Evolutionary conservation across 2,888 invertebrate genomes (phyloP), one percentile per base, ranked within the genome.

Genomic region (Leucania comma): DNA sequence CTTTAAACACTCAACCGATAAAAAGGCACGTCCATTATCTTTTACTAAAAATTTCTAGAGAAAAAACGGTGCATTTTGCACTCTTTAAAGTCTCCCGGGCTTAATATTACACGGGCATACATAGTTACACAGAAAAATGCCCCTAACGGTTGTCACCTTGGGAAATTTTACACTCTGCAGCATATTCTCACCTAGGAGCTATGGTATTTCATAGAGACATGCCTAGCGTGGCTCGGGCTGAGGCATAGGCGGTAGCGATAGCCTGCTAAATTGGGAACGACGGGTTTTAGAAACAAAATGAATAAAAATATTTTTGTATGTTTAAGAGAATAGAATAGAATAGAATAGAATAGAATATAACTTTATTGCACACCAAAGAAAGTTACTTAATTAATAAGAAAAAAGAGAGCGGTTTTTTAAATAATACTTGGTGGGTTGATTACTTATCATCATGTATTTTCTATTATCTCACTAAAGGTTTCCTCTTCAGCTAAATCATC

Each of bases 181-280:
- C 91, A 92, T 92, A 91, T 90, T 92, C 89, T 90, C 92, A 91
- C 92, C 92, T 91, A 88, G 86, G 85, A 81, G 88, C 86, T 72
- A 85, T 87, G 92, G 92, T 90, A 92, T 92, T 92, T 92, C 91
- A 92, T 92, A 92, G 91, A 90, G 91, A 86, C 88, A 91, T 90
- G 87, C 90, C 90, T 86, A 80, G 80, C 67, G 77, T 35, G 61
- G 38, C 10, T 12, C 5, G 72, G 76, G 54, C 24, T 9, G 61
- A 68, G 60, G 46, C 5, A 59, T 22, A 10, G 32, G 62, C 29
- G 63, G 38, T 0, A 56, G 83, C 77, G 82, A 32, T 9, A 32
- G 65, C 59, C 67, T 9, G 17, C 29, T 10, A 9, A 14, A 38
- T 10, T 1, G 50, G 20, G 1, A 42, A 20, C 22, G 10, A 26